Conservation (phyloP, 35 echinoderm and acorn worm genomes). For the Diadema setosum region DNA sequence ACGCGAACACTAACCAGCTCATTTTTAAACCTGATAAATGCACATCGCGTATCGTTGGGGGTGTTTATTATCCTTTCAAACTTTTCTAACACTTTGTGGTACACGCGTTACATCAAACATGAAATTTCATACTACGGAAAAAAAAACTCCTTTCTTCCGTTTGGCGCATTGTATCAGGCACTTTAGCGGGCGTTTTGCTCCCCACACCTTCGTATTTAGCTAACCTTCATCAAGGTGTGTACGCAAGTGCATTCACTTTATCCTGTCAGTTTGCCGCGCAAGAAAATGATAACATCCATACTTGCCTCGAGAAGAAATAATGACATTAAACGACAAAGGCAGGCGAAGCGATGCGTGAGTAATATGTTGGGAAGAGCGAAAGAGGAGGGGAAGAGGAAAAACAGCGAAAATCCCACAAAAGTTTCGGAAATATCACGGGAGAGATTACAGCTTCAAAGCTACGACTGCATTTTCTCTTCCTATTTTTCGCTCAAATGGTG, state of each 20-base stretch:
- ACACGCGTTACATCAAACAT: no score
- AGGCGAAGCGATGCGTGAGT: neutral
- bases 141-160: no score
- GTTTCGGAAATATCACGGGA: neutral
- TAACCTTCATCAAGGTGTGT: neutral
- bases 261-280: neutral
- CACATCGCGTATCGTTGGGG: no score
- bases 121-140: no score
- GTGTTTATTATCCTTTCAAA: no score
- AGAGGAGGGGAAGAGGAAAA: neutral
- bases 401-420: neutral
- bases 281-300: neutral
- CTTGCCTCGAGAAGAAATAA: neutral
- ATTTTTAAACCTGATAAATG: no score
- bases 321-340: neutral
- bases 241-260: neutral
- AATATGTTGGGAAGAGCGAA: neutral
- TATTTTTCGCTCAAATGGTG: neutral
- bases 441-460: slow-evolving; percentile 1
- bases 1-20: no score
- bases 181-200: neutral
- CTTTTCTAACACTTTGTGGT: no score
- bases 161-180: no score
- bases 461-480: neutral
- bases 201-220: neutral